Percentiles rank a stretch among this genome's conserved stretches.
Conservation (phyloP, 2,888 invertebrate genomes). For the Athalia cordata region DNA sequence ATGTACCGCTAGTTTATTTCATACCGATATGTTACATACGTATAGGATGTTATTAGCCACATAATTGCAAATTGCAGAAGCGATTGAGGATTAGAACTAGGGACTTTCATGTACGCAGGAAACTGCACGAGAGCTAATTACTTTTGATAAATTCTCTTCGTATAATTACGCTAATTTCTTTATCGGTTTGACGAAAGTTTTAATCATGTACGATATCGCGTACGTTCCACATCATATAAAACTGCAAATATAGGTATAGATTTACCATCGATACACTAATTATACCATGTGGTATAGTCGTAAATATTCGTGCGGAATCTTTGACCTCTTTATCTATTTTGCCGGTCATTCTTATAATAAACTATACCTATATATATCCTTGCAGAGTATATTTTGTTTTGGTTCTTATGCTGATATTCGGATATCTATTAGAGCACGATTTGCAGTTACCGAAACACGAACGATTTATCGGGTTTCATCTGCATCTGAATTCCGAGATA, state of each 20-base stretch:
- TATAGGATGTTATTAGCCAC: background rate
- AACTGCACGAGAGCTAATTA: slow-evolving; percentile 6
- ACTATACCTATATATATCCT: background rate
- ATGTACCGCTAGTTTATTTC: no score
- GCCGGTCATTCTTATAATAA: background rate
- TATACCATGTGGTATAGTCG: background rate
- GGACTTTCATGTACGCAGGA: background rate
- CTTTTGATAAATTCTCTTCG: background rate
- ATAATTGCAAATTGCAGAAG: background rate
- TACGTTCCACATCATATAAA: no score
- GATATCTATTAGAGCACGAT: background rate
- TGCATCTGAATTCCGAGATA: slow-evolving; percentile 1
- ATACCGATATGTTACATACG: no score
- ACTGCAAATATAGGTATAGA: no score
- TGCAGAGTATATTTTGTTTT: background rate
- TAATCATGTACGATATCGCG: no score
- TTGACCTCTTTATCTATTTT: slow-evolving; percentile 30
- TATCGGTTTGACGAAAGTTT: no score
- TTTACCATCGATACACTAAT: background rate
- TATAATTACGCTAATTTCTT: background rate
- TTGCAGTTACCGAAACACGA: background rate
- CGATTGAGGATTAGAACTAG: slow-evolving; percentile 4
- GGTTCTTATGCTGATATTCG: background rate
- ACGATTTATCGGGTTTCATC: slow-evolving; percentile 18
- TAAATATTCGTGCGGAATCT: slow-evolving; percentile 17